Conservation (phyloP, 2,797 vertebrate genomes). For the Peromyscus nudipes region DNA sequence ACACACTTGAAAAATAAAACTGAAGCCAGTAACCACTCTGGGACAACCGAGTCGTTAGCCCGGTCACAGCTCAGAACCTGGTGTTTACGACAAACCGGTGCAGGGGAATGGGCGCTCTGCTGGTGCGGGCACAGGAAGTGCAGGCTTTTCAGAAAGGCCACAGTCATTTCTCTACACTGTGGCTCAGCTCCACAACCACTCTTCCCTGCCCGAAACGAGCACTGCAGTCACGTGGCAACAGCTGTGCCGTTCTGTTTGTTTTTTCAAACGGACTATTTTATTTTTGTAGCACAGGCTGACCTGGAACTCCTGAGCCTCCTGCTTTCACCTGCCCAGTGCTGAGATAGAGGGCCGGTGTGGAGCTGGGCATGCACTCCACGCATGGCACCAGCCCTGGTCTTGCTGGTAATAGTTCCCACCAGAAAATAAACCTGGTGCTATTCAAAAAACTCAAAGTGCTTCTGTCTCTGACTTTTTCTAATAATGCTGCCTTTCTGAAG, state of each 20-base stretch:
- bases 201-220: background rate
- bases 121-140: constrained; percentile 34
- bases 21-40: background rate
- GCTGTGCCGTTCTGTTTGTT: background rate
- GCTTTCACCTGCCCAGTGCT: background rate
- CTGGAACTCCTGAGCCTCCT: background rate
- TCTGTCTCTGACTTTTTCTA: constrained; percentile 85
- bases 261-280: background rate
- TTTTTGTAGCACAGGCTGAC: background rate
- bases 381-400: background rate
- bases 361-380: too few relatives aligned
- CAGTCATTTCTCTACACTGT: constrained; percentile 55
- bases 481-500: constrained; percentile 80
- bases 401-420: constrained; percentile 21
- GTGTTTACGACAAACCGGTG: background rate
- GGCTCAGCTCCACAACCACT: background rate
- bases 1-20: background rate
- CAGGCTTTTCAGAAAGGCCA: constrained; percentile 39
- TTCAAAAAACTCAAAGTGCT: constrained; percentile 81
- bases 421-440: constrained; percentile 66
- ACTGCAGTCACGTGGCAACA: constrained; percentile 26
- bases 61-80: background rate
- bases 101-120: background rate
- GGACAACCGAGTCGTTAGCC: background rate
- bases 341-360: background rate